Percentiles rank a stretch among this genome's conserved stretches.
Conservation (phyloP, 1,140 invertebrate genomes). For the Drosophila kurseongensis region DNA sequence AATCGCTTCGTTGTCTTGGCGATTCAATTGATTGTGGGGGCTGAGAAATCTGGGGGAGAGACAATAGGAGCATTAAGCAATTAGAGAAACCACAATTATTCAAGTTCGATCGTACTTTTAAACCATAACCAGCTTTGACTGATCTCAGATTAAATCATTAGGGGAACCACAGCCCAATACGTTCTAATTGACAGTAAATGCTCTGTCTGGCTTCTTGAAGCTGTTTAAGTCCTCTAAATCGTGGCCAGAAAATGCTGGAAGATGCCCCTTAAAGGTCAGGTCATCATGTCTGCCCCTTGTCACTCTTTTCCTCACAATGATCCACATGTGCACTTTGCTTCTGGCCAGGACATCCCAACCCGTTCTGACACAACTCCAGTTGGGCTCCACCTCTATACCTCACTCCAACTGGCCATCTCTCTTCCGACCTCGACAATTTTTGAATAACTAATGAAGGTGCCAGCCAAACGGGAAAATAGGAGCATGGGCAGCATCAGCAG, state of each 20-base stretch:
- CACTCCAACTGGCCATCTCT: conserved; percentile 1
- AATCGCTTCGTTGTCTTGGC: conserved; percentile 33
- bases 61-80: neutral
- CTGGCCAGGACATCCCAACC: conserved; percentile 48
- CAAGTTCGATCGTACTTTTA: no score
- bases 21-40: conserved; percentile 6
- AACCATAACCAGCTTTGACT: neutral
- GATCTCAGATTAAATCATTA: neutral
- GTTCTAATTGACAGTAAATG: neutral
- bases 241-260: neutral
- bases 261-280: conserved; percentile 24
- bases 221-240: conserved; percentile 8
- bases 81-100: neutral
- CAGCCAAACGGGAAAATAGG: conserved; percentile 59
- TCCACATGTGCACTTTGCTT: conserved; percentile 56
- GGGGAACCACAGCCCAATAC: neutral
- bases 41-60: neutral
- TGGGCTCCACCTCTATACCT: conserved; percentile 36
- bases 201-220: no score
- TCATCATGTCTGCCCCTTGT: conserved; percentile 4
- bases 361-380: conserved; percentile 70
- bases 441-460: conserved; percentile 82
- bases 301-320: neutral
- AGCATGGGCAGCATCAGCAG: conserved; percentile 26
- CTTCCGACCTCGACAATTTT: conserved; percentile 65